Evolutionary conservation across 2,797 vertebrate species (phyloP).

Genomic region (Neosalanx taihuensis): DNA sequence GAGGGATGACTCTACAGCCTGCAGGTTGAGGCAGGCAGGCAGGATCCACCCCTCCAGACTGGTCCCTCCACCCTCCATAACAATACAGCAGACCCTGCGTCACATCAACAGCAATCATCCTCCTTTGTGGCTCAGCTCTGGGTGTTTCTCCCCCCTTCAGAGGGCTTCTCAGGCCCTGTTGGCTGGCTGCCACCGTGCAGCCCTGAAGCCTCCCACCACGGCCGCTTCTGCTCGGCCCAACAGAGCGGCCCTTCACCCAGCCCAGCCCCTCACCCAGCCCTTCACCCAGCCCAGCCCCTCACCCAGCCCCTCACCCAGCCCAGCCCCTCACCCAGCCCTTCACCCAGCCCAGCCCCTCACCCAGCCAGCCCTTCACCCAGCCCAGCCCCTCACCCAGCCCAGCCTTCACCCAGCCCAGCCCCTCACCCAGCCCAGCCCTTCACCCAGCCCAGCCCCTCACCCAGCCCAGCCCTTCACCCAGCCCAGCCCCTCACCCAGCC

Average conservation of each 20-base stretch:
- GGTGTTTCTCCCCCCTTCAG: constrained; percentile 14
- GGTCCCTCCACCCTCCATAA: constrained; percentile 57
- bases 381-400: no score
- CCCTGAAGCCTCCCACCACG: constrained; percentile 31
- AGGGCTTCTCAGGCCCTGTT: constrained; percentile 51
- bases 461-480: no score
- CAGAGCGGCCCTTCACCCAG: constrained; percentile 50
- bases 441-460: no score
- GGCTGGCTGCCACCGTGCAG: constrained; percentile 46
- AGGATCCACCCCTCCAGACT: constrained; percentile 52
- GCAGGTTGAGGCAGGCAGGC: constrained; percentile 61
- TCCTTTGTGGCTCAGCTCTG: constrained; percentile 52
- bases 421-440: no score
- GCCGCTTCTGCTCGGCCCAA: constrained; percentile 36
- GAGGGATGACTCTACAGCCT: constrained; percentile 51
- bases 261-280: background rate
- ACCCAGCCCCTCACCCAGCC: no score
- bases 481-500: no score
- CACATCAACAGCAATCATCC: constrained; percentile 57
- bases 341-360: no score
- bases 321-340: no score
- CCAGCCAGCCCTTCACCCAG: no score
- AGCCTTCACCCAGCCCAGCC: no score
- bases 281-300: no score
- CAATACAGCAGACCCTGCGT: constrained; percentile 55